Percentiles rank a stretch among this genome's conserved stretches.
Conservation (phyloP, 2,888 invertebrate species). For the Ditylenchus weischeri region DNA sequence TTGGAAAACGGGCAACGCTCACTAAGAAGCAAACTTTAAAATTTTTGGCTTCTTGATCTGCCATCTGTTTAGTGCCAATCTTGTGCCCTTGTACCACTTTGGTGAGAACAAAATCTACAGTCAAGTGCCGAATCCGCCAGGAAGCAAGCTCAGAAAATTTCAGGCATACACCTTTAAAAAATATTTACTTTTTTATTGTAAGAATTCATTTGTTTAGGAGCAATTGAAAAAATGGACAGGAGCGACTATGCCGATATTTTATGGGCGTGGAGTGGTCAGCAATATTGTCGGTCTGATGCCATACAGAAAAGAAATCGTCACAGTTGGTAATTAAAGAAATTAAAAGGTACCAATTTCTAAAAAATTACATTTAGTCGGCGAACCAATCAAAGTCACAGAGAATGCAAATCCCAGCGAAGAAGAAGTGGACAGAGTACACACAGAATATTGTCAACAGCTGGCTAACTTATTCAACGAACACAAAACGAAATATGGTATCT, state of each 20-base stretch:
- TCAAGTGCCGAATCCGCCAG: conserved; percentile 17
- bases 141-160: conserved; percentile 17
- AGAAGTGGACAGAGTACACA: conserved; percentile 75
- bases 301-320: conserved; percentile 73
- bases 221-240: conserved; percentile 12
- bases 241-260: conserved; percentile 58
- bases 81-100: conserved; percentile 32
- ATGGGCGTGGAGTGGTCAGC: conserved; percentile 79
- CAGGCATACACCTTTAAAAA: conserved; percentile 30
- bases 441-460: conserved; percentile 71
- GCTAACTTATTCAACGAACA: conserved; percentile 76
- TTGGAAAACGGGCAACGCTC: too few species aligned
- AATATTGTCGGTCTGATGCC: conserved; percentile 83
- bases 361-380: conserved; percentile 68
- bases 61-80: conserved; percentile 14
- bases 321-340: conserved; percentile 65
- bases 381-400: conserved; percentile 75
- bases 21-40: too few species aligned
- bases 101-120: conserved; percentile 21
- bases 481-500: conserved; percentile 71
- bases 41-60: too few species aligned
- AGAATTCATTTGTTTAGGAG: background rate
- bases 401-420: conserved; percentile 72
- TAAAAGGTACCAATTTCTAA: background rate
- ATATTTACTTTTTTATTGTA: background rate